phyloP scores from a whole-genome alignment of 1,140 invertebrate genomes.

The Achroia grisella region DNA sequence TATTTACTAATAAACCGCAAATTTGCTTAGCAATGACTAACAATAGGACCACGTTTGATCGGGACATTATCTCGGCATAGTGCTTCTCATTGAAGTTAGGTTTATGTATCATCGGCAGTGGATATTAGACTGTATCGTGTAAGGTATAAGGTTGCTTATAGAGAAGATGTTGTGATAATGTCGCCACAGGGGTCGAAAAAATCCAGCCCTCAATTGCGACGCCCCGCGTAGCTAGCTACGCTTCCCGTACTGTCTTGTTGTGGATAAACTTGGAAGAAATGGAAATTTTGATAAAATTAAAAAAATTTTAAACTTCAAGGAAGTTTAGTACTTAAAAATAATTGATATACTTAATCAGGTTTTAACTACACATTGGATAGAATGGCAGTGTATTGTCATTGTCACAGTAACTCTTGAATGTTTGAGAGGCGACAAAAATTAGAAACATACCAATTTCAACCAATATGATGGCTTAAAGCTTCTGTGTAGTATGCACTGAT shows the following conservation, averaged over 20 bases:
- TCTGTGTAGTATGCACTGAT: no score
- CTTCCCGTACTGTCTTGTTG: conserved; percentile 56
- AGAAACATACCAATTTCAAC: no score
- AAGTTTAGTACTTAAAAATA: no score
- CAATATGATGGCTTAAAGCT: no score
- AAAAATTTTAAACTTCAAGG: no score
- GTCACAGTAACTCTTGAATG: no score
- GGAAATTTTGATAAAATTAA: neutral
- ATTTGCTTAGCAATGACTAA: conserved; percentile 20
- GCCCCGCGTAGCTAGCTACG: conserved; percentile 68
- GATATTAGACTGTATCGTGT: conserved; percentile 30
- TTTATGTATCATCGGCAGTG: conserved; percentile 34
- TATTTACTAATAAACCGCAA: conserved; percentile 14
- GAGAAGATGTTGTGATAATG: conserved; percentile 30
- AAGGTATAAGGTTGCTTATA: conserved; percentile 32
- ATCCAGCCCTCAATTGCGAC: conserved; percentile 61
- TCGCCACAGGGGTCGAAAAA: conserved; percentile 64
- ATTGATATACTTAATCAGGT: no score
- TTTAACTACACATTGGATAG: no score
- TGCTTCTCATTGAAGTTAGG: conserved; percentile 61
- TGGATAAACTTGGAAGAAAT: conserved; percentile 7
- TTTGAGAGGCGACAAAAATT: no score
- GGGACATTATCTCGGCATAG: conserved; percentile 67
- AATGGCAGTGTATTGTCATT: no score
- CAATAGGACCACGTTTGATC: conserved; percentile 64